A percentile compares a stretch with the other conserved stretches of the same genome.
Evolutionary conservation across 2,888 invertebrate genomes (phyloP).

Genomic region (Apamea monoglypha): DNA sequence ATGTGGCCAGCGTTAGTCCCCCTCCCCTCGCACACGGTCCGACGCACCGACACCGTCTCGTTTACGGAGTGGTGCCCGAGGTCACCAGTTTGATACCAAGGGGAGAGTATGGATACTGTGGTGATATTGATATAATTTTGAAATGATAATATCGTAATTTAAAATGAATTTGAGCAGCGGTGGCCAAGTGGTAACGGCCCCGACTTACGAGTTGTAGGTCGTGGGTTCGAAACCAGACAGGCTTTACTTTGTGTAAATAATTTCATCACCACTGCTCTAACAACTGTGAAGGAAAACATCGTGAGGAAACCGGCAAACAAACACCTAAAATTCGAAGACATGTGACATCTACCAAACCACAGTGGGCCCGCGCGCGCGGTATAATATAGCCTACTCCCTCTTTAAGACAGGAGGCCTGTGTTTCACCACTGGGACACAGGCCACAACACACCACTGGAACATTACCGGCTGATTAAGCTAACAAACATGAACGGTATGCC

Average conservation of each 20-base stretch:
- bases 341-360: no score
- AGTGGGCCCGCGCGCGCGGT: not conserved
- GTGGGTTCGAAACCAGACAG: no score
- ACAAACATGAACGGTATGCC: not conserved
- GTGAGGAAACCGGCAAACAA: no score
- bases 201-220: no score
- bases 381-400: not conserved
- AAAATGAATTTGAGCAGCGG: no score
- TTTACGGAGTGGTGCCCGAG: slow-evolving; percentile 55
- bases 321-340: no score
- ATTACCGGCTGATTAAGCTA: not conserved
- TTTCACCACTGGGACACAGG: not conserved
- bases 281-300: no score
- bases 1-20: slow-evolving; percentile 52
- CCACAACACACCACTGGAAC: no score
- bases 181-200: no score
- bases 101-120: slow-evolving; percentile 19
- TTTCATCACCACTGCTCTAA: no score
- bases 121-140: not conserved
- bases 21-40: slow-evolving; percentile 62
- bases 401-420: not conserved
- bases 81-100: slow-evolving; percentile 50
- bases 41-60: slow-evolving; percentile 51
- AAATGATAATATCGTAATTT: not conserved
- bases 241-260: no score